Evolutionary conservation across 1,140 invertebrate genomes (phyloP).

Genomic region (Rhyacophila brunnea): DNA sequence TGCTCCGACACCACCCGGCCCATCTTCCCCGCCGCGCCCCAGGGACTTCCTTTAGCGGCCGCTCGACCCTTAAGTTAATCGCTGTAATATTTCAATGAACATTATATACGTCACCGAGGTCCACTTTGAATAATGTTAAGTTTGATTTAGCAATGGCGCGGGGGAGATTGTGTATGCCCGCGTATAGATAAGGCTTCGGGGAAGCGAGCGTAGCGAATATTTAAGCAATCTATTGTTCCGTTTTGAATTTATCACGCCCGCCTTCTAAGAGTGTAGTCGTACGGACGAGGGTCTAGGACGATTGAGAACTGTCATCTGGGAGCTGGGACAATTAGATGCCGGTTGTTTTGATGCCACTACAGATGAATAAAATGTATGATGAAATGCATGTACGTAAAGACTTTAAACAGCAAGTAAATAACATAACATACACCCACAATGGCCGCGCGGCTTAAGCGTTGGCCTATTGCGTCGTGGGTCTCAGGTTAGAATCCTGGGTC

Average conservation of each 20-base stretch:
- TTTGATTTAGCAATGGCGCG: conserved; percentile 13
- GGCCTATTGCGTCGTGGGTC: no score
- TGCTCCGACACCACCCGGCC: conserved; percentile 59
- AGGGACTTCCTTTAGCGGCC: conserved; percentile 47
- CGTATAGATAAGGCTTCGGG: not conserved
- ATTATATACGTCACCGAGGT: conserved; percentile 29
- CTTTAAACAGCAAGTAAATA: no score
- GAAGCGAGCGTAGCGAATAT: not conserved
- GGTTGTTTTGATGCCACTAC: no score
- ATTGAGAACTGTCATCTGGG: no score
- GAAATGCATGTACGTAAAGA: no score
- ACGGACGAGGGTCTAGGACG: not conserved
- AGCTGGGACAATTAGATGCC: no score
- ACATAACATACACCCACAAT: no score
- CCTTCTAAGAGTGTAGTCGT: conserved; percentile 6
- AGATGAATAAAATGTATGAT: no score
- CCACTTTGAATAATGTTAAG: conserved; percentile 30
- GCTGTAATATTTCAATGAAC: conserved; percentile 11
- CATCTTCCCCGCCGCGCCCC: conserved; percentile 38
- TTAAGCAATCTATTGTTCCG: conserved; percentile 9
- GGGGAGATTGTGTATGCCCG: conserved; percentile 1
- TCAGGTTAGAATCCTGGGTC: no score
- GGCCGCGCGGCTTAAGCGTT: no score
- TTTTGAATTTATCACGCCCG: not conserved
- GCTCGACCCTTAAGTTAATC: conserved; percentile 6